Evolutionary conservation across 2,113 vertebrate species (phyloP), one percentile per base, ranked within the genome.

Genomic region (Dolichallabes microphthalmus): DNA sequence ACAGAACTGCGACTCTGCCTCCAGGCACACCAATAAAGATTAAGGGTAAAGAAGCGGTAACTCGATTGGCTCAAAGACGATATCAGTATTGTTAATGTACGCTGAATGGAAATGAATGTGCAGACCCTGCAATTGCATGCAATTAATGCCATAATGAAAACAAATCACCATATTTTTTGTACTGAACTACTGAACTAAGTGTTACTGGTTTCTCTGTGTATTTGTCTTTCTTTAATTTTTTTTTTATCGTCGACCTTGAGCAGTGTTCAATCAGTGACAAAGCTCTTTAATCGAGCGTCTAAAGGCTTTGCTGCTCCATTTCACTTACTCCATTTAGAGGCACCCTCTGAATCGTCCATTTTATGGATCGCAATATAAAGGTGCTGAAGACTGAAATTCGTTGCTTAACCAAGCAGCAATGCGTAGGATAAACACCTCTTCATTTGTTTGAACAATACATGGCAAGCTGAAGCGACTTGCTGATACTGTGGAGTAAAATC

Each of bases 241-340:
- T 86, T 77, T 79, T 78, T 66, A 53, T 89, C 87, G 63, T 45
- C 14, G 22, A 73, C 82, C 86, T 64, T 53, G 68, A 81, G 86
- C 87, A 66, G 61, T 64, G 4, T 86, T 90, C 88, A 85, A 86
- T 89, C 86, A 89, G 66, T 32, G 87, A 82, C 74, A 32, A 84
- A 80, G 57, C 76, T 84, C 50, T 87, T 86, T 92, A 92, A 91
- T 89, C 89, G 79, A 86, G 88, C 86, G 90, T 87, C 80, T 58
- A 86, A 90, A 88, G 85, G 82, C 86, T 84, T 86, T 80, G 82
- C 81, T 80, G 77, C 87, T 58, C 86, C 80, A 86, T 87, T 88
- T 89, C 77, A 85, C 88, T 82, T 85, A 82, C 79, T 86, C 85
- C 84, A 9, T 87, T 82, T 68, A 82, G 69, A 86, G 60, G 75